A percentile compares a stretch with the other conserved stretches of the same genome.
Conservation (phyloP, 2,888 invertebrate genomes). For the Bellardia bayeri region DNA sequence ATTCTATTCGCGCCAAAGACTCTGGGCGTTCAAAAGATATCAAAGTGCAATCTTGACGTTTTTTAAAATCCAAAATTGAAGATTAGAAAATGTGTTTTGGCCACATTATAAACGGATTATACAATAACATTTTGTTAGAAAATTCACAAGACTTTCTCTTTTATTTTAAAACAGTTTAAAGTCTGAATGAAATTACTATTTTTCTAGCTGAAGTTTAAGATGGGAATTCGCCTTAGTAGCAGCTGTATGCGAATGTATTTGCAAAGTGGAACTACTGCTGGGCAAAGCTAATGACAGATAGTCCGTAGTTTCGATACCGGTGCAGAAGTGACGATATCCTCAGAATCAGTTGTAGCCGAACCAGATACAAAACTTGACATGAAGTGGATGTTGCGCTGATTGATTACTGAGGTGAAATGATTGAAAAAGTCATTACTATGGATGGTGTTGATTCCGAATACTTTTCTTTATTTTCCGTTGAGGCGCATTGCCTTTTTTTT, state of each 20-base stretch:
- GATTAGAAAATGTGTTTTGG: no score
- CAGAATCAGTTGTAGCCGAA: slow-evolving; percentile 60
- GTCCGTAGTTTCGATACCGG: slow-evolving; percentile 72
- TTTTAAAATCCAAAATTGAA: no score
- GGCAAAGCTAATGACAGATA: slow-evolving; percentile 75
- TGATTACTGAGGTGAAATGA: slow-evolving; percentile 79
- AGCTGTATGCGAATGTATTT: slow-evolving; percentile 70
- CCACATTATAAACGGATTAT: no score
- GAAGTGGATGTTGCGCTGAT: slow-evolving; percentile 59
- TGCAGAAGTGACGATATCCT: slow-evolving; percentile 62
- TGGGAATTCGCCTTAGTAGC: slow-evolving; percentile 75
- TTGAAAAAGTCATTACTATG: slow-evolving; percentile 81
- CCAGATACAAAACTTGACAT: slow-evolving; percentile 50
- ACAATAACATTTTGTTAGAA: no score
- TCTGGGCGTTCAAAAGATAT: no score
- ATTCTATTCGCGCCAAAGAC: no score
- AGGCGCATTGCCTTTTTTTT: no score
- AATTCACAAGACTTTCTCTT: no score
- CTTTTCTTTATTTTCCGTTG: slow-evolving; percentile 70
- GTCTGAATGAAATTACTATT: no score
- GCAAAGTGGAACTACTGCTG: slow-evolving; percentile 37
- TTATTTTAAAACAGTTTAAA: no score
- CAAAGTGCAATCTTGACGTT: no score
- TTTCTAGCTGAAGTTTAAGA: slow-evolving; percentile 41
- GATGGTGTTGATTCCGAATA: slow-evolving; percentile 73